Conservation (phyloP, 2,113 vertebrate genomes). For the Pangasianodon gigas region DNA sequence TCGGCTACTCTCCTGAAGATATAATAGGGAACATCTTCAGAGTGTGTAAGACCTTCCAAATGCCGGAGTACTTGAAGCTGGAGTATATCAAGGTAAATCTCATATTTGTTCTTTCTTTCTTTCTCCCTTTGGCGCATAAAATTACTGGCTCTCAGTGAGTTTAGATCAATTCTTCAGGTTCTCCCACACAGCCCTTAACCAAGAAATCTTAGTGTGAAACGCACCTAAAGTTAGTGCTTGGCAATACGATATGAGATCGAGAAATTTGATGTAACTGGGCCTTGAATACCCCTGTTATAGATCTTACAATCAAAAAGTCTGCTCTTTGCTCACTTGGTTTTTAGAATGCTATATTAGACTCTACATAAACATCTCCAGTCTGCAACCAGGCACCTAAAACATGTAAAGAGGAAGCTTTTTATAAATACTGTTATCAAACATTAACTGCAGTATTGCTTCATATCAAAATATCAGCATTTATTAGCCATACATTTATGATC, state of each 20-base stretch:
- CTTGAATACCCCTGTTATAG: not conserved
- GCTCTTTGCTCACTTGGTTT: not conserved
- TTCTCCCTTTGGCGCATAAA: not conserved
- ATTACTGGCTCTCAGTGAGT: not conserved
- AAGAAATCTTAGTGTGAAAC: not conserved
- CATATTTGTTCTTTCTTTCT: not conserved
- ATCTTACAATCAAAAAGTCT: not conserved
- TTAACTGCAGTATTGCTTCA: no score
- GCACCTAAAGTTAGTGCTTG: no score
- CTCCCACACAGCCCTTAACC: not conserved
- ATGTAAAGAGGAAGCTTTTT: not conserved
- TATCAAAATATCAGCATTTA: no score
- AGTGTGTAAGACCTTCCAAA: slow-evolving; percentile 93
- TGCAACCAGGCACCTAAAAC: not conserved
- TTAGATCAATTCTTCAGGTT: not conserved
- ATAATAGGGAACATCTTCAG: slow-evolving; percentile 96
- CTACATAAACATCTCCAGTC: not conserved
- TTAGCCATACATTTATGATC: not conserved
- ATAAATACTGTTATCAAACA: not conserved
- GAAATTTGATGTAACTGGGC: not conserved
- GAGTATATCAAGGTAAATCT: slow-evolving; percentile 92
- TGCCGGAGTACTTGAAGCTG: slow-evolving; percentile 95
- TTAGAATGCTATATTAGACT: not conserved
- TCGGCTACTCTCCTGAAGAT: slow-evolving; percentile 94
- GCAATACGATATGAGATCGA: not conserved